Evolutionary conservation across 2,113 vertebrate species (phyloP).

Genomic region (Oxyruncus cristatus): DNA sequence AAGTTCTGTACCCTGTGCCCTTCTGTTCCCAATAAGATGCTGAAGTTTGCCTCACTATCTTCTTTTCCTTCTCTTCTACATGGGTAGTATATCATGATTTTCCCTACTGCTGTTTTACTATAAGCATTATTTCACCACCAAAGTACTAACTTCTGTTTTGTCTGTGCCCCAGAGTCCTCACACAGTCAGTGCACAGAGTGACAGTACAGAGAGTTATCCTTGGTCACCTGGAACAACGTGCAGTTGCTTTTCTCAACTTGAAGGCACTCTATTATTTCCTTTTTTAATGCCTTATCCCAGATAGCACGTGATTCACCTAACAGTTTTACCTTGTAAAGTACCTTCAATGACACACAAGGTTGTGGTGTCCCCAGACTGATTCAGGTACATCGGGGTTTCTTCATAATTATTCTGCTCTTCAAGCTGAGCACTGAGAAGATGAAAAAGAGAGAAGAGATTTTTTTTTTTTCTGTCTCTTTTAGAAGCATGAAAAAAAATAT

Average conservation of each 20-base stretch:
- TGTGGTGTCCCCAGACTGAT: conserved; percentile 37
- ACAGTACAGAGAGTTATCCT: neutral
- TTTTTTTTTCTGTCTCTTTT: neutral
- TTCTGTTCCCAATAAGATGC: neutral
- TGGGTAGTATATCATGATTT: neutral
- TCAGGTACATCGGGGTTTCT: conserved; percentile 57
- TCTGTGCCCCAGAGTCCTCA: neutral
- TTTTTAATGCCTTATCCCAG: neutral
- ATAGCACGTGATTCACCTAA: neutral
- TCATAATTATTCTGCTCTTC: conserved; percentile 68
- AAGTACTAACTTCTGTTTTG: neutral
- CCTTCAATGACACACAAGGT: conserved; percentile 51
- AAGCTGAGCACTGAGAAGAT: conserved; percentile 56
- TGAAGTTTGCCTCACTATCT: neutral
- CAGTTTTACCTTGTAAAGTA: conserved; percentile 46
- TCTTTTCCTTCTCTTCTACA: neutral
- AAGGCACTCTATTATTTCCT: neutral
- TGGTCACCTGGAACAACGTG: neutral
- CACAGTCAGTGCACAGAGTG: neutral
- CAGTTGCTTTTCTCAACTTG: neutral
- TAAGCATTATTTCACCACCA: neutral
- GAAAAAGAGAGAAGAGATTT: neutral
- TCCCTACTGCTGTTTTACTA: neutral
- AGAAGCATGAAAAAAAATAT: neutral
- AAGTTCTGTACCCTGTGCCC: neutral